Percentiles rank a stretch among this genome's conserved stretches.
Conservation (phyloP, 2,797 vertebrate species). For the Rhyacichthys aspro region DNA sequence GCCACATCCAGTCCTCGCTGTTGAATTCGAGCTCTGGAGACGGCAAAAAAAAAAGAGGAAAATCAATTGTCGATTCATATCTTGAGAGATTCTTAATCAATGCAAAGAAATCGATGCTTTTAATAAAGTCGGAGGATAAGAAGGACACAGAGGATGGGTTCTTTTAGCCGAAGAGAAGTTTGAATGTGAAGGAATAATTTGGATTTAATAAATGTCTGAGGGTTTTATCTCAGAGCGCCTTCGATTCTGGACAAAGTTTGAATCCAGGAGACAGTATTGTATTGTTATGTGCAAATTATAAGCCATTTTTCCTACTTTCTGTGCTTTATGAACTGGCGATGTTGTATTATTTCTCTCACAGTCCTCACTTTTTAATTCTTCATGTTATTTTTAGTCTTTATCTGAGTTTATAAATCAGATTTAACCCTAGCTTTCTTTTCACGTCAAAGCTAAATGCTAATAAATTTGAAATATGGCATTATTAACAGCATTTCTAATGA, state of each 20-base stretch:
- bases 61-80: slow-evolving; percentile 7
- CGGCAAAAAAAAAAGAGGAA: no score
- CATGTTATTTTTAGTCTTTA: no score
- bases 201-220: background rate
- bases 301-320: no score
- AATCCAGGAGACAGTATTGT: background rate
- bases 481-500: no score
- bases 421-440: no score
- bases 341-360: no score
- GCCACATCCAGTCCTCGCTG: background rate
- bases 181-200: background rate
- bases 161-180: background rate
- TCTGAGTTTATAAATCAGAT: no score
- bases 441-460: no score
- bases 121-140: slow-evolving; percentile 1
- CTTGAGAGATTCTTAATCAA: background rate
- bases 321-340: no score
- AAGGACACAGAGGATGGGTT: background rate
- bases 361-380: no score
- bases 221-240: background rate
- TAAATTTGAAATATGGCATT: no score
- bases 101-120: background rate
- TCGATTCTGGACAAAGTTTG: background rate
- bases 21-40: background rate
- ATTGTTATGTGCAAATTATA: no score